Percentiles rank a stretch among this genome's conserved stretches.
phyloP scores from a whole-genome alignment of 1,140 invertebrate species.

The Papilio xuthus region DNA sequence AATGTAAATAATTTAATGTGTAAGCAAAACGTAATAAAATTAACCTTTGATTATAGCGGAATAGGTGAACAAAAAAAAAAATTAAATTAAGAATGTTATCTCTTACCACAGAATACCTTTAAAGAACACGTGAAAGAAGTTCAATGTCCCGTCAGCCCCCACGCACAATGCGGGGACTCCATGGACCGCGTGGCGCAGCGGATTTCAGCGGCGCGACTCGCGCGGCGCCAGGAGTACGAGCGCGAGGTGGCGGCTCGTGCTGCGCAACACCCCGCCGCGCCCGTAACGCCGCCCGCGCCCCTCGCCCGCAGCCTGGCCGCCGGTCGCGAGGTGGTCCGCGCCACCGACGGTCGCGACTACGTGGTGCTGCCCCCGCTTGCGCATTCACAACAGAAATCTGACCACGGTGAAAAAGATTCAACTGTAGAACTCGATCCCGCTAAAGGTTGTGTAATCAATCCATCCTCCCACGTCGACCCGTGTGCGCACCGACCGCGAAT shows the following conservation, averaged over 20 bases:
- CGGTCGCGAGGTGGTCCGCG: slow-evolving; percentile 46
- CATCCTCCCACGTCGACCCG: slow-evolving; percentile 45
- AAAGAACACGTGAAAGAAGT: neutral
- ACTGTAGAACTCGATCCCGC: slow-evolving; percentile 41
- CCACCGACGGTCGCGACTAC: slow-evolving; percentile 49
- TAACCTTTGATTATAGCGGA: too few relatives aligned
- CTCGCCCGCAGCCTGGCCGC: slow-evolving; percentile 33
- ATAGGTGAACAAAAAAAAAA: too few relatives aligned
- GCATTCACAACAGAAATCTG: neutral
- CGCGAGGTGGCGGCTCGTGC: neutral
- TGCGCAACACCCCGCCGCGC: neutral
- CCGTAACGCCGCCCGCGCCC: too few relatives aligned
- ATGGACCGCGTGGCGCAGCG: slow-evolving; percentile 26
- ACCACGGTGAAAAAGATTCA: neutral
- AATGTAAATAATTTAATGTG: too few relatives aligned
- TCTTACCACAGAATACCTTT: neutral
- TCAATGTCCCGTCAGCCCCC: neutral
- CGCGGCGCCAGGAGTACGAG: slow-evolving; percentile 7
- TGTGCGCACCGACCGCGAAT: slow-evolving; percentile 52
- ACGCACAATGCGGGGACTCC: neutral
- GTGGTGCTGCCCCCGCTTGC: slow-evolving; percentile 24
- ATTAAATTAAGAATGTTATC: too few relatives aligned
- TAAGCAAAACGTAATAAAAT: too few relatives aligned
- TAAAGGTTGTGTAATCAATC: slow-evolving; percentile 43
- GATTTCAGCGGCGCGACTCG: neutral